A percentile compares a stretch with the other conserved stretches of the same genome.
Conservation (phyloP, 1,140 invertebrate species). For the Bombus waltoni region DNA sequence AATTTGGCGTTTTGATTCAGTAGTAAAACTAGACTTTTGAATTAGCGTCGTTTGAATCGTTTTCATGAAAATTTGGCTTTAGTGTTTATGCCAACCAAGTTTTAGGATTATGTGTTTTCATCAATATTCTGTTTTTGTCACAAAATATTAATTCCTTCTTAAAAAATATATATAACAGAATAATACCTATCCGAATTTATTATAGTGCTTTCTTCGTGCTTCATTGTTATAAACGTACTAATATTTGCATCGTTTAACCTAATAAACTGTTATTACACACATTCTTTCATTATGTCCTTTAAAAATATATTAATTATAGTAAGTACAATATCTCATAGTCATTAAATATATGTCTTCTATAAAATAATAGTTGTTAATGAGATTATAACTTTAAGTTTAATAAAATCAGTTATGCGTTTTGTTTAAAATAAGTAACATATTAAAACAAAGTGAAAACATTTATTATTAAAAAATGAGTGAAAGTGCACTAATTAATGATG, state of each 20-base stretch:
- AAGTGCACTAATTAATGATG: constrained; percentile 55
- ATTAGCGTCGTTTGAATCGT: constrained; percentile 11
- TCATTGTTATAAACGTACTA: neutral
- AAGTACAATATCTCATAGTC: constrained; percentile 11
- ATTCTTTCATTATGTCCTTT: neutral
- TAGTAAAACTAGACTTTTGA: constrained; percentile 42
- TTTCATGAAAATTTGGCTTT: constrained; percentile 38
- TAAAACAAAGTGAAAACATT: neutral
- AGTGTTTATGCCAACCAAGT: constrained; percentile 45
- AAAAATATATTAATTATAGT: constrained; percentile 37
- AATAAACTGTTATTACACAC: neutral
- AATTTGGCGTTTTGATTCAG: constrained; percentile 7
- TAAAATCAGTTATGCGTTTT: constrained; percentile 8
- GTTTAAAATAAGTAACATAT: neutral
- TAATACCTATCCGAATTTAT: neutral
- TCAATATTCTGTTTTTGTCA: constrained; percentile 7
- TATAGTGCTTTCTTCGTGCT: neutral
- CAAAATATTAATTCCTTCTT: constrained; percentile 5
- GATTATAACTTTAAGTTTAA: neutral
- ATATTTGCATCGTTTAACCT: constrained; percentile 30
- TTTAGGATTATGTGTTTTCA: constrained; percentile 34
- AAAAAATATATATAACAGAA: neutral
- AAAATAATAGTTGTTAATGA: neutral
- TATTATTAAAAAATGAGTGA: constrained; percentile 65
- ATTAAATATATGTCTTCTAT: neutral